A percentile compares a stretch with the other conserved stretches of the same genome.
Evolutionary conservation across 2,888 invertebrate genomes (phyloP).

Genomic region (Bombylius discolor): DNA sequence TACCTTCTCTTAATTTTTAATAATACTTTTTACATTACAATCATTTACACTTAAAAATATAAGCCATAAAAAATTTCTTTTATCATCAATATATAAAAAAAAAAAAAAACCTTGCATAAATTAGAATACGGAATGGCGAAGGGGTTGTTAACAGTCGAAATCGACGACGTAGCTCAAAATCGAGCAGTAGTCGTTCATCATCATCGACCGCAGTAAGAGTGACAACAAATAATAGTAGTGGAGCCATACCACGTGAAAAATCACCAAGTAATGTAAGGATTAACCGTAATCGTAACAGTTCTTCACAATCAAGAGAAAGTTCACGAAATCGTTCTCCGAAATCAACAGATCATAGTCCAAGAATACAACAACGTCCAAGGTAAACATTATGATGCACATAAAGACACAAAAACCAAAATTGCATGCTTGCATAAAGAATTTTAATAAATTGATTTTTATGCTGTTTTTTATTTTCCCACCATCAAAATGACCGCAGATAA

Average conservation of each 20-base stretch:
- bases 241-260: constrained; percentile 30
- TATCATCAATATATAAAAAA: too few relatives aligned
- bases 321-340: constrained; percentile 25
- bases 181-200: constrained; percentile 30
- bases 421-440: too few relatives aligned
- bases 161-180: constrained; percentile 37
- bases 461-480: too few relatives aligned
- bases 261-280: constrained; percentile 32
- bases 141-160: constrained; percentile 24
- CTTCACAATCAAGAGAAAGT: constrained; percentile 28
- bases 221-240: constrained; percentile 28
- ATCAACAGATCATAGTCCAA: background rate
- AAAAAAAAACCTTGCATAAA: background rate
- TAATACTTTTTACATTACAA: too few relatives aligned
- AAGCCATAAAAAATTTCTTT: too few relatives aligned
- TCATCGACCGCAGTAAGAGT: background rate
- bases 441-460: too few relatives aligned
- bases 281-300: constrained; percentile 16
- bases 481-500: too few relatives aligned
- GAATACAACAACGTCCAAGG: background rate
- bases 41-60: too few relatives aligned
- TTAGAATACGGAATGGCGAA: constrained; percentile 14
- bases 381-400: background rate
- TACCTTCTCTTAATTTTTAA: too few relatives aligned
- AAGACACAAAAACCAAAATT: too few relatives aligned